phyloP scores from a whole-genome alignment of 2,797 vertebrate genomes.

The Perdix hodgsoniae region DNA sequence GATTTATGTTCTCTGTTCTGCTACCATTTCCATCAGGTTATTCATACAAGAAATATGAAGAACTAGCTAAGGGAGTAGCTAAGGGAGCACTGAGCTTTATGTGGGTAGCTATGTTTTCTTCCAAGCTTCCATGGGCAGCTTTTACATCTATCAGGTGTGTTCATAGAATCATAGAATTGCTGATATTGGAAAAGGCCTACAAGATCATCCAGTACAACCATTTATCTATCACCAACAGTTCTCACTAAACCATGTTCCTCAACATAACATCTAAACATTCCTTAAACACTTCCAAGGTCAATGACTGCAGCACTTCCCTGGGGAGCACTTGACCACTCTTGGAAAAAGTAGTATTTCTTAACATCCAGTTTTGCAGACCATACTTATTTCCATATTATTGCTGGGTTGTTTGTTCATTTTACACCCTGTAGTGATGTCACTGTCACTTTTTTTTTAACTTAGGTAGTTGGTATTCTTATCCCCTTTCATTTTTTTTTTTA shows the following conservation, averaged over 20 bases:
- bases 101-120: background rate
- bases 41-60: background rate
- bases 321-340: too few relatives aligned
- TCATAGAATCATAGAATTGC: too few relatives aligned
- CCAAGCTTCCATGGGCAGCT: background rate
- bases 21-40: background rate
- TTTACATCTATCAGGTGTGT: background rate
- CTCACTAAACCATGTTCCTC: too few relatives aligned
- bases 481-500: accelerated
- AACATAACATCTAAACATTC: too few relatives aligned
- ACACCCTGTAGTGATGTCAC: too few relatives aligned
- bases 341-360: too few relatives aligned
- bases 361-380: background rate
- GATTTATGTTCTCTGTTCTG: background rate
- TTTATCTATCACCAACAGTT: too few relatives aligned
- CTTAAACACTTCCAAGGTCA: too few relatives aligned
- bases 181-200: too few relatives aligned
- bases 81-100: background rate
- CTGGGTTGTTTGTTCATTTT: background rate
- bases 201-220: too few relatives aligned
- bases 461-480: background rate
- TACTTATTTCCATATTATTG: background rate
- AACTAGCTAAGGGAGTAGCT: background rate
- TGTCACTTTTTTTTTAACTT: background rate
- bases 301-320: too few relatives aligned